Base-by-base conservation (phyloP, 2,888 invertebrate genomes). In the Andrena marginata region DNA sequence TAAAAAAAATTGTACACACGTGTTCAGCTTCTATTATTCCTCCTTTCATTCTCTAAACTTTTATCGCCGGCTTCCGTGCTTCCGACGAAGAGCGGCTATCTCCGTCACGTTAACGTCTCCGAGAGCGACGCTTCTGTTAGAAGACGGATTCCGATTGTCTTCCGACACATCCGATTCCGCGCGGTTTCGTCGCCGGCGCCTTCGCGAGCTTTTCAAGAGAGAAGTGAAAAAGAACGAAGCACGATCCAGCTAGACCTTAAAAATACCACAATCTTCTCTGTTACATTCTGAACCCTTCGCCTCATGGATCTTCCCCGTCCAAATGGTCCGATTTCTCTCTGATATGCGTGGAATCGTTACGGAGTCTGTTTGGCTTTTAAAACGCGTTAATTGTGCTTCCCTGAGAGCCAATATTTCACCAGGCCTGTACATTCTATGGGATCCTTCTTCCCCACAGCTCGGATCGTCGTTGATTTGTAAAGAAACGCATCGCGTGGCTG, bases 361-460 rank as follows among this genome's bases (percentile, higher is more conserved):
- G n/a, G 42, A 84, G n/a, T 13, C 35, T 72, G 26, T 60, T 60
- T 51, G 29, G 31, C 42, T 60, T 71, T 77, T 73, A 49, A 81
- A 56, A 65, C 68, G 73, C 31, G 51, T 73, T 60, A 80, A 77
- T 85, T 68, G 60, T 77, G 81, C 77, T 81, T 87, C 81, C 87
- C 83, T 80, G 85, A 85, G 82, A 81, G 73, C 65, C 68, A 63
- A 56, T 80, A 77, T 69, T 82, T 67, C 64, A 33, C 35, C 33
- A 65, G 42, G 48, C 49, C 54, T 20, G 51, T 31, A 51, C 42
- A 42, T 42, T 42, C 16, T 16, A 13, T 42, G 42, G 42, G 42
- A 16, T 42, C 42, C 16, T 42, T 42, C 1, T 42, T 42, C 42
- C 42, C 42, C 42, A 5, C 42, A 5, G 13, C 5, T 42, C 16